Percentiles rank a stretch among this genome's conserved stretches.
Conservation (phyloP, 2,113 vertebrate genomes). For the Phalacrocorax brasilianus region DNA sequence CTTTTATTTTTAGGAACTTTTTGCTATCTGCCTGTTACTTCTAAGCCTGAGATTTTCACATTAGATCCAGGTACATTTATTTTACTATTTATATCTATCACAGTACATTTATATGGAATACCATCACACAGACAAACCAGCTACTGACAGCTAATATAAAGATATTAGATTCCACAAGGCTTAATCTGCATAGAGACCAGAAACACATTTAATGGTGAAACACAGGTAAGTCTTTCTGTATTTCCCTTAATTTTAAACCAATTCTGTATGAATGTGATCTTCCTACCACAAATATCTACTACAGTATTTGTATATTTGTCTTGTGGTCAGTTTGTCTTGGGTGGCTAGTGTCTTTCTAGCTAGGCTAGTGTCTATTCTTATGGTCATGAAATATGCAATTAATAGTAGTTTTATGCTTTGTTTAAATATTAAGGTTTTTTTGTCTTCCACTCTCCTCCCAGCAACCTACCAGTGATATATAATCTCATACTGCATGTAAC, state of each 20-base stretch:
- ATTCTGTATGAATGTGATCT: neutral
- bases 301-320: neutral
- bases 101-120: constrained; percentile 62
- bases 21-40: constrained; percentile 24
- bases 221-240: constrained; percentile 1
- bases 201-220: constrained; percentile 34
- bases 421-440: neutral
- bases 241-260: constrained; percentile 25
- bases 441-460: neutral
- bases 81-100: constrained; percentile 69
- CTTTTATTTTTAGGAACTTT: neutral
- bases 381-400: neutral
- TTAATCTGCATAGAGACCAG: constrained; percentile 63
- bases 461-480: neutral
- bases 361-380: neutral
- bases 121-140: constrained; percentile 66
- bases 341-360: neutral
- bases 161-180: constrained; percentile 59
- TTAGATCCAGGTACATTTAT: constrained; percentile 44
- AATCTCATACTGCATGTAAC: neutral
- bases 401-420: neutral
- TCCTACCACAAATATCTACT: neutral
- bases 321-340: neutral
- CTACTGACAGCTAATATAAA: constrained; percentile 64
- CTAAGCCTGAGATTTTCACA: constrained; percentile 55